These are phyloP conservation scores for Bettongia penicillata DNA, from an alignment of 2,113 vertebrate genomes.

Conservation along the genomic window DNA sequence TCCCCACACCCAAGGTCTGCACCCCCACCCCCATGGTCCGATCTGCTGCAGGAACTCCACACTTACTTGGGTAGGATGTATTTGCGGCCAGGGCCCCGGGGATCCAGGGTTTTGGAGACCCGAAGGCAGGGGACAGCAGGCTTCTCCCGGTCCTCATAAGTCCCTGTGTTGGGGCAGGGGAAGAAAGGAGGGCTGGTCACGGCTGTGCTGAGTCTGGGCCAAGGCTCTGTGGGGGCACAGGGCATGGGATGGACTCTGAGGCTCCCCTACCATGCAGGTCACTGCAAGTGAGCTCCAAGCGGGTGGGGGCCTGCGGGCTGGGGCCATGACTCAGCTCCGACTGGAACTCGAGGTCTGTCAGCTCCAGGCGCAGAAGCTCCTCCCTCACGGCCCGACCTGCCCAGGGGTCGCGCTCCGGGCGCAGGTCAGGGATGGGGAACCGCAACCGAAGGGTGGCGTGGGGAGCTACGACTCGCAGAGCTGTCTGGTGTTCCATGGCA, in stretches of 20 bases:
- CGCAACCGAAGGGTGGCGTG: constrained; percentile 86
- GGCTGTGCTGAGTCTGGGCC: too few relatives aligned
- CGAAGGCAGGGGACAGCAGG: constrained; percentile 89
- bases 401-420: constrained; percentile 84
- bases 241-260: background rate
- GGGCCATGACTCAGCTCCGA: constrained; percentile 85
- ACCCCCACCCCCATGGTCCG: background rate
- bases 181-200: accelerated
- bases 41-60: background rate
- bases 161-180: constrained; percentile 78
- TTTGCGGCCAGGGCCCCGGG: constrained; percentile 74
- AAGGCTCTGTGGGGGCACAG: background rate
- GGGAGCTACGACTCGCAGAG: constrained; percentile 83
- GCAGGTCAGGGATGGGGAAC: constrained; percentile 92
- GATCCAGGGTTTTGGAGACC: constrained; percentile 87
- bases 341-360: constrained; percentile 86
- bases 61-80: constrained; percentile 87
- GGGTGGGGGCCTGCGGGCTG: constrained; percentile 80
- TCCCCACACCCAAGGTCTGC: background rate
- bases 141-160: constrained; percentile 90
- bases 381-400: constrained; percentile 84
- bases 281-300: constrained; percentile 88
- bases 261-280: constrained; percentile 89
- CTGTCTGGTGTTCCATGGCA: constrained; percentile 59
- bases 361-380: constrained; percentile 88